phyloP scores from a whole-genome alignment of 2,113 vertebrate genomes.

The Apodemus speciosus region DNA sequence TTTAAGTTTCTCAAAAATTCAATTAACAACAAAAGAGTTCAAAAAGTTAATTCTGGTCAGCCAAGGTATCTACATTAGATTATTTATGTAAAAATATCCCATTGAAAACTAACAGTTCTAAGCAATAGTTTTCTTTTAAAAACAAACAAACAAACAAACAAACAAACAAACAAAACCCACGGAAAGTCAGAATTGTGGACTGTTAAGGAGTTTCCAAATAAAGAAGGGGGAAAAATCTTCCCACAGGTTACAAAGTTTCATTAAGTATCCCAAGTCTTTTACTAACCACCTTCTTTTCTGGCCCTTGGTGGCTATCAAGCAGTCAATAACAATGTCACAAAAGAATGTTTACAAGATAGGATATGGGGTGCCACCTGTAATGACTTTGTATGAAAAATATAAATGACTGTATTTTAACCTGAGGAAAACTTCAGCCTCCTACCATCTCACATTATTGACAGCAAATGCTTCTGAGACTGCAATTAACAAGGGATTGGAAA shows the following conservation, averaged over 20 bases:
- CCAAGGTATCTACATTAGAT: neutral
- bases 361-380: slow-evolving; percentile 69
- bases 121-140: slow-evolving; percentile 59
- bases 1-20: slow-evolving; percentile 40
- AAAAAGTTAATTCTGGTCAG: neutral
- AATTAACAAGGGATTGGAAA: slow-evolving; percentile 66
- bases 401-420: slow-evolving; percentile 68
- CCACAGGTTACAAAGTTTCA: slow-evolving; percentile 84
- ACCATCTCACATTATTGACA: neutral
- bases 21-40: neutral
- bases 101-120: slow-evolving; percentile 59
- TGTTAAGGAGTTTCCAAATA: slow-evolving; percentile 79
- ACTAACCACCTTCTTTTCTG: slow-evolving; percentile 73
- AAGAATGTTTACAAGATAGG: slow-evolving; percentile 77
- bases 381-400: slow-evolving; percentile 79
- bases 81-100: neutral
- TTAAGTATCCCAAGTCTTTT: slow-evolving; percentile 72
- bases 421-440: slow-evolving; percentile 52
- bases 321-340: slow-evolving; percentile 83
- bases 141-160: neutral
- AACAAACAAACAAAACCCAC: slow-evolving; percentile 9
- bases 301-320: slow-evolving; percentile 58
- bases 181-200: slow-evolving; percentile 59
- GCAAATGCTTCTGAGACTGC: slow-evolving; percentile 16
- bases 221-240: slow-evolving; percentile 72